Conservation (phyloP, 2,888 invertebrate genomes). For the Zeuzera pyrina region DNA sequence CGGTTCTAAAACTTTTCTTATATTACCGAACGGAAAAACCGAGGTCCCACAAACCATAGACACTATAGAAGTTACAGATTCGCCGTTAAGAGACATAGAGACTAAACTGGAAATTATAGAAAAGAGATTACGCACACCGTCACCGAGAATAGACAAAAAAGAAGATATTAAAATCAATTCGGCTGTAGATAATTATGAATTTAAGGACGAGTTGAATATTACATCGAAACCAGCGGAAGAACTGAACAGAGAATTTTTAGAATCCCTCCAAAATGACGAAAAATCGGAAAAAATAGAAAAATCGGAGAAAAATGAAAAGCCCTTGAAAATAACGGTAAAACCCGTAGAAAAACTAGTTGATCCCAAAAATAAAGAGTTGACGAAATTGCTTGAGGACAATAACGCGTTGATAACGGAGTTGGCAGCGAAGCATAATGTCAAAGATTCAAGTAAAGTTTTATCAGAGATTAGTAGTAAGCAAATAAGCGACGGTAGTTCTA, state of each 20-base stretch:
- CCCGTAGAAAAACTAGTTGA: conserved; percentile 46
- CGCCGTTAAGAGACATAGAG: conserved; percentile 39
- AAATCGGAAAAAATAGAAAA: conserved; percentile 13
- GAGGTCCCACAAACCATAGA: conserved; percentile 35
- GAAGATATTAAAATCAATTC: too few species aligned
- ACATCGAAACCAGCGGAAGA: conserved; percentile 50
- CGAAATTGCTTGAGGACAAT: conserved; percentile 17
- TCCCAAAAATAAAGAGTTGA: conserved; percentile 11
- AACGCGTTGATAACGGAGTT: conserved; percentile 11
- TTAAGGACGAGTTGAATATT: conserved; percentile 34
- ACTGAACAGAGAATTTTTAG: conserved; percentile 55
- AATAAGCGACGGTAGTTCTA: conserved; percentile 14
- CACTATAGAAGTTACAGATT: conserved; percentile 57
- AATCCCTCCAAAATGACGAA: conserved; percentile 40
- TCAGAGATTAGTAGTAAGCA: conserved; percentile 15
- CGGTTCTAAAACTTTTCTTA: conserved; percentile 32
- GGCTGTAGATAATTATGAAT: conserved; percentile 6
- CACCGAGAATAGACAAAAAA: conserved; percentile 14
- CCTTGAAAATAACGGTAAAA: conserved; percentile 41
- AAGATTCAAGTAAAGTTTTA: conserved; percentile 12
- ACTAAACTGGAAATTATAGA: conserved; percentile 15
- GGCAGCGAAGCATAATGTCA: conserved; percentile 13
- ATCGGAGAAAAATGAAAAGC: conserved; percentile 25
- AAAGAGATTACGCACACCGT: conserved; percentile 31
- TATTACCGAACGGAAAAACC: conserved; percentile 40